phyloP scores from a whole-genome alignment of 2,113 vertebrate genomes.

The Callorhinus ursinus region DNA sequence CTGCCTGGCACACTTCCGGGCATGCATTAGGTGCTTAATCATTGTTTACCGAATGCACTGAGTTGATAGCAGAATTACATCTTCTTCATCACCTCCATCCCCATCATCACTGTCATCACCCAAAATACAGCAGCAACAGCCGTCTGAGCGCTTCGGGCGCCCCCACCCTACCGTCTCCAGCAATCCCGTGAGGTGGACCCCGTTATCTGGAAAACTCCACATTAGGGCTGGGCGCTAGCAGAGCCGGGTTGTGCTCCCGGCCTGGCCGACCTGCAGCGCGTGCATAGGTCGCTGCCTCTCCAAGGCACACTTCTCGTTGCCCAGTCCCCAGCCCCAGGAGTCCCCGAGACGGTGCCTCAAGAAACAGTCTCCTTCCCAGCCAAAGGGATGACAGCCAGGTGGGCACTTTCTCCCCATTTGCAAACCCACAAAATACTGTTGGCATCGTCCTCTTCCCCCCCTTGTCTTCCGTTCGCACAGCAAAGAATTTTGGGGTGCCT shows the following conservation, averaged over 20 bases:
- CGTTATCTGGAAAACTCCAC: not conserved
- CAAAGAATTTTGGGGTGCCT: not conserved
- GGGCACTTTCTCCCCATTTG: not conserved
- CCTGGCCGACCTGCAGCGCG: not conserved
- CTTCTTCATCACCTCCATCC: not conserved
- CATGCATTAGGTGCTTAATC: not conserved
- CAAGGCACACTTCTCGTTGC: not conserved
- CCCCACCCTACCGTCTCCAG: accelerated
- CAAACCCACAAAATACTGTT: not conserved
- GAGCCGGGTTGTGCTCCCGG: not conserved
- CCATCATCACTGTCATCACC: not conserved
- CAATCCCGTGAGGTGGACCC: not conserved
- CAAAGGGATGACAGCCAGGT: not conserved
- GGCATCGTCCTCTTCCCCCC: not conserved
- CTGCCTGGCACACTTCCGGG: not conserved
- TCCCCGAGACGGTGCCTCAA: too few relatives aligned
- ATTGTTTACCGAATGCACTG: accelerated
- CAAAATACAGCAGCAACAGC: not conserved
- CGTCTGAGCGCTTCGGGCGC: accelerated
- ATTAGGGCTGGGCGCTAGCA: not conserved
- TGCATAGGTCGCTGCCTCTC: not conserved
- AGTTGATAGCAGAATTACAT: not conserved
- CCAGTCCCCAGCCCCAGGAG: not conserved
- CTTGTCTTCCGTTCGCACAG: not conserved
- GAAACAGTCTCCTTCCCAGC: not conserved